Conservation (phyloP, 1,140 invertebrate genomes). For the Heliconius eleuchia region DNA sequence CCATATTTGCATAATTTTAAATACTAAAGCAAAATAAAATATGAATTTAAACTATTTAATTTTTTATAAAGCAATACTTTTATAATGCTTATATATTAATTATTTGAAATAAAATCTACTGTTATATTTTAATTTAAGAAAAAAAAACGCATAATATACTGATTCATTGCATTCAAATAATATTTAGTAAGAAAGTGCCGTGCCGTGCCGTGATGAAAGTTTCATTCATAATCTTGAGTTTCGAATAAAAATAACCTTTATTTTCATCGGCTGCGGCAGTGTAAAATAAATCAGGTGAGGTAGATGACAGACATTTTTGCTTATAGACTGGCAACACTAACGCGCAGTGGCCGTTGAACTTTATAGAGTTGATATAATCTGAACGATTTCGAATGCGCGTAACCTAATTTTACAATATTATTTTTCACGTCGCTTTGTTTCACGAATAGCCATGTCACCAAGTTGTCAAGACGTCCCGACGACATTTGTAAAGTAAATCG, state of each 20-base stretch:
- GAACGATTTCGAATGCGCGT: neutral
- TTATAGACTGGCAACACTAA: constrained; percentile 56
- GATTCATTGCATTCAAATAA: neutral
- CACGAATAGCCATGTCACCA: constrained; percentile 34
- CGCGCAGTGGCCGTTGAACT: constrained; percentile 59
- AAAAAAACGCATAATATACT: neutral
- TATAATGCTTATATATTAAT: neutral
- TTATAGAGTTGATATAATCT: constrained; percentile 10
- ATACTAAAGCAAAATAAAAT: neutral
- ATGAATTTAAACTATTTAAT: neutral
- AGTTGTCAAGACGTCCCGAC: constrained; percentile 31
- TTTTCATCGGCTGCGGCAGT: constrained; percentile 53
- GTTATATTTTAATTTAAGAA: neutral
- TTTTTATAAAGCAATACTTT: neutral
- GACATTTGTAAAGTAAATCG: constrained; percentile 23
- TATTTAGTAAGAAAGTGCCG: neutral
- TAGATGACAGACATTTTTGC: constrained; percentile 32
- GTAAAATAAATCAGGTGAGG: constrained; percentile 71
- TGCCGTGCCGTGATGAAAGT: constrained; percentile 23
- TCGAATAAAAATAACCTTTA: constrained; percentile 62
- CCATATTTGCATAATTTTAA: neutral
- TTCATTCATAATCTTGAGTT: constrained; percentile 63
- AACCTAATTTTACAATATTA: constrained; percentile 18
- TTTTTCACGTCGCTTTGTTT: constrained; percentile 22
- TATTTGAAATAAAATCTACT: neutral